Conservation (phyloP, 1,140 invertebrate species). For the Ips nitidus region DNA sequence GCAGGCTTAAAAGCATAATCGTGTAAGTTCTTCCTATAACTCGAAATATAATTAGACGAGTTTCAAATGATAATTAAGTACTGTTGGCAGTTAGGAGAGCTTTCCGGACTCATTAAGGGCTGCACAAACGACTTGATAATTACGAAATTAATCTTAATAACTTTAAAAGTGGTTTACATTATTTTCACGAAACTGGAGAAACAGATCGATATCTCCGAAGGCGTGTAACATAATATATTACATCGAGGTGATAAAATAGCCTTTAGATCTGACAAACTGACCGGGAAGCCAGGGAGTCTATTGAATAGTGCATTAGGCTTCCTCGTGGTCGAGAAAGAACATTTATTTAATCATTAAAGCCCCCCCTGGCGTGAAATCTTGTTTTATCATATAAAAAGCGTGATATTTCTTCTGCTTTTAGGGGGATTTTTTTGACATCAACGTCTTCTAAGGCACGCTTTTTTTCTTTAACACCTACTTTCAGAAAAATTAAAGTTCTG, state of each 20-base stretch:
- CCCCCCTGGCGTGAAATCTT: conserved; percentile 15
- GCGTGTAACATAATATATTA: neutral
- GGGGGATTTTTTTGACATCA: neutral
- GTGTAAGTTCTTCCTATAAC: conserved; percentile 17
- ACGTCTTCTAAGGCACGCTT: no score
- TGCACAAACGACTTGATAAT: conserved; percentile 15
- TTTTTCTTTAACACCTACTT: no score
- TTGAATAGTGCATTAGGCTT: conserved; percentile 4
- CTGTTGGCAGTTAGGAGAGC: conserved; percentile 12
- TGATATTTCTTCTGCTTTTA: conserved; percentile 16
- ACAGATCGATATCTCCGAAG: neutral
- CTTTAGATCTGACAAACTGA: neutral
- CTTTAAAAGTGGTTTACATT: neutral
- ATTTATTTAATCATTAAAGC: conserved; percentile 13
- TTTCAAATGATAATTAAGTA: conserved; percentile 20
- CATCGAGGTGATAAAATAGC: neutral
- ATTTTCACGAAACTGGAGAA: neutral
- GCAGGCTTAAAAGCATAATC: conserved; percentile 12
- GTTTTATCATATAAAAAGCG: conserved; percentile 25
- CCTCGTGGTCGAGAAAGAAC: neutral
- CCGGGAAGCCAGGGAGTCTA: neutral
- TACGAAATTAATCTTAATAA: conserved; percentile 17
- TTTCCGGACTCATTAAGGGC: conserved; percentile 9
- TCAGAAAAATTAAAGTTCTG: no score
- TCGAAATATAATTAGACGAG: conserved; percentile 20